Evolutionary conservation across 2,888 invertebrate species (phyloP).

Genomic region (Dendrolimus pini): DNA sequence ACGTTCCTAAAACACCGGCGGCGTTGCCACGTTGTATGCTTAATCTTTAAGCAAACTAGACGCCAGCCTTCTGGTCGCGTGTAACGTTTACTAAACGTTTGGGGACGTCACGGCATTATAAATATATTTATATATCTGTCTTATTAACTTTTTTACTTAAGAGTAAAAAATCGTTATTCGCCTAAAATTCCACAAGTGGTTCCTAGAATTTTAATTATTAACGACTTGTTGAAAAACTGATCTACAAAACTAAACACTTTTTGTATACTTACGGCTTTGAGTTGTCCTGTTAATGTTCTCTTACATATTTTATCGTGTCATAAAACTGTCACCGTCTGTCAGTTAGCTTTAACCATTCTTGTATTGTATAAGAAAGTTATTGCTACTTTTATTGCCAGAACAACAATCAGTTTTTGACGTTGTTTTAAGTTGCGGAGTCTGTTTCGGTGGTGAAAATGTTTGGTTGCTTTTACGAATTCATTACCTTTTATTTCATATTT

Average conservation of each 20-base stretch:
- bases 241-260: slow-evolving; percentile 11
- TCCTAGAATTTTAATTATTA: slow-evolving; percentile 3
- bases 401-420: slow-evolving; percentile 19
- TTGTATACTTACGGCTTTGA: slow-evolving; percentile 5
- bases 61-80: too few relatives aligned
- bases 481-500: too few relatives aligned
- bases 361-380: slow-evolving; percentile 43
- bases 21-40: too few relatives aligned
- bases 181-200: too few relatives aligned
- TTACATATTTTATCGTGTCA: slow-evolving; percentile 46
- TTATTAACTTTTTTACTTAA: too few relatives aligned
- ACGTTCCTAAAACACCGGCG: too few relatives aligned
- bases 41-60: too few relatives aligned
- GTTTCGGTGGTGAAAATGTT: slow-evolving; percentile 21
- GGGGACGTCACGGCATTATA: too few relatives aligned
- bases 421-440: slow-evolving; percentile 24
- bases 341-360: slow-evolving; percentile 42
- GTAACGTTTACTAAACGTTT: too few relatives aligned
- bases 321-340: slow-evolving; percentile 54
- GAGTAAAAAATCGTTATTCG: too few relatives aligned
- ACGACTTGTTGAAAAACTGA: slow-evolving; percentile 15
- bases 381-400: slow-evolving; percentile 48
- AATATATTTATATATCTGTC: too few relatives aligned
- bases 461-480: too few relatives aligned
- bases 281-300: neutral